A percentile compares a stretch with the other conserved stretches of the same genome.
Evolutionary conservation across 2,888 invertebrate species (phyloP).

Genomic region (Hydrotaea cyrtoneurina): DNA sequence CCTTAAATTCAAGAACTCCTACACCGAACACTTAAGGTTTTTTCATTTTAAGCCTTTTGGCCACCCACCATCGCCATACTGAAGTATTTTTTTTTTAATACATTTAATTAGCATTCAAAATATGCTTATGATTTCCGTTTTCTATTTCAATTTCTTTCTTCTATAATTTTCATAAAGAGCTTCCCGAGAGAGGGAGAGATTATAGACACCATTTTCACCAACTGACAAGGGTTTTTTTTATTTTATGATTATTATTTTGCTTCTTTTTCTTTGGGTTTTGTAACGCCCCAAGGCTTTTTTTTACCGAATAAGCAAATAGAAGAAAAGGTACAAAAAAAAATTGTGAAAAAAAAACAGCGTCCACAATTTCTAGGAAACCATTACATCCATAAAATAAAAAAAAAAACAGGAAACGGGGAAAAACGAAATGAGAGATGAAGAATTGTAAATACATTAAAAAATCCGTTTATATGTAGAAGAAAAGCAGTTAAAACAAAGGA

Average conservation of each 20-base stretch:
- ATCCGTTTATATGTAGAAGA: slow-evolving; percentile 17
- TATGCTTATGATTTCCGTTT: slow-evolving; percentile 58
- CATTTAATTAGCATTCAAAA: slow-evolving; percentile 58
- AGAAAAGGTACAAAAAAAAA: slow-evolving; percentile 10
- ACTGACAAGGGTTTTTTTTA: background rate
- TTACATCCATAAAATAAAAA: background rate
- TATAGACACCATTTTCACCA: slow-evolving; percentile 8
- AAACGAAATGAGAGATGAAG: slow-evolving; percentile 2
- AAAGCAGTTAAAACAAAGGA: background rate
- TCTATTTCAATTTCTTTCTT: slow-evolving; percentile 16
- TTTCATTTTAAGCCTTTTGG: background rate
- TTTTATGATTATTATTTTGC: background rate
- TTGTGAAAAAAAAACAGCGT: background rate
- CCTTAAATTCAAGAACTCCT: background rate
- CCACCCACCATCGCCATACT: background rate
- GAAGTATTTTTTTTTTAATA: slow-evolving; percentile 17
- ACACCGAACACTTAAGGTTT: background rate
- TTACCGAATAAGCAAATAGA: no score
- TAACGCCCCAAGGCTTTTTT: slow-evolving; percentile 19
- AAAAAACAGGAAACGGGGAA: no score
- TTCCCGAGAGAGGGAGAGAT: slow-evolving; percentile 24
- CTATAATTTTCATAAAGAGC: slow-evolving; percentile 5
- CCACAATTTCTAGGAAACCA: slow-evolving; percentile 24
- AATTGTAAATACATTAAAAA: slow-evolving; percentile 48
- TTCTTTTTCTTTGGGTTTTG: no score